Percentiles rank a stretch among this genome's conserved stretches.
These are phyloP conservation scores for Drosophila meridiana DNA, from an alignment of 2,888 invertebrate species.

Conservation along the genomic window DNA sequence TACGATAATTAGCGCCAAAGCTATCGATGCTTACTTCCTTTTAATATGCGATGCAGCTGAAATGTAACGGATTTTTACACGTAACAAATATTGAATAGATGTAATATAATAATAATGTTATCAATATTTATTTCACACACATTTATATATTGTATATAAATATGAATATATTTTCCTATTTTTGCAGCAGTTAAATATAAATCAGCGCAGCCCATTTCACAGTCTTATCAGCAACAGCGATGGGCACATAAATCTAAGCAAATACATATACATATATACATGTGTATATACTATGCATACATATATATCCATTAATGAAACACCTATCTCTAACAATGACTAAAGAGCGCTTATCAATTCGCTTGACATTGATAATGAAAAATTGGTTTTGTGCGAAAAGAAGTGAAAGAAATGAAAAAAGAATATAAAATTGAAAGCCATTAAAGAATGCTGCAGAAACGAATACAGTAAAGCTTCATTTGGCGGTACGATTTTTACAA, in stretches of 20 bases:
- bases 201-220: conserved; percentile 30
- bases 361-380: conserved; percentile 77
- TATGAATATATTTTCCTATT: background rate
- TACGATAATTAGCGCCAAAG: background rate
- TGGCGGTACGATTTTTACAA: too few relatives aligned
- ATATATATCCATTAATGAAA: conserved; percentile 62
- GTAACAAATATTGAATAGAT: background rate
- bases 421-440: conserved; percentile 3
- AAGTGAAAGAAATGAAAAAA: conserved; percentile 4
- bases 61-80: background rate
- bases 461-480: background rate
- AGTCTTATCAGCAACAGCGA: conserved; percentile 33
- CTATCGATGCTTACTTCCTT: background rate
- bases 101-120: background rate
- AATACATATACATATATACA: conserved; percentile 1
- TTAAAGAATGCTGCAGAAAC: conserved; percentile 25
- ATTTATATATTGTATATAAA: background rate
- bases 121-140: background rate
- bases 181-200: conserved; percentile 56
- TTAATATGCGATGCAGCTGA: background rate
- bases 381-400: conserved; percentile 14
- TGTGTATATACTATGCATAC: background rate
- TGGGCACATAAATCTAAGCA: conserved; percentile 11
- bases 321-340: conserved; percentile 27
- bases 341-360: conserved; percentile 49